Percentiles rank a stretch among this genome's conserved stretches.
Conservation (phyloP, 2,888 invertebrate species). For the Maniola hyperantus region DNA sequence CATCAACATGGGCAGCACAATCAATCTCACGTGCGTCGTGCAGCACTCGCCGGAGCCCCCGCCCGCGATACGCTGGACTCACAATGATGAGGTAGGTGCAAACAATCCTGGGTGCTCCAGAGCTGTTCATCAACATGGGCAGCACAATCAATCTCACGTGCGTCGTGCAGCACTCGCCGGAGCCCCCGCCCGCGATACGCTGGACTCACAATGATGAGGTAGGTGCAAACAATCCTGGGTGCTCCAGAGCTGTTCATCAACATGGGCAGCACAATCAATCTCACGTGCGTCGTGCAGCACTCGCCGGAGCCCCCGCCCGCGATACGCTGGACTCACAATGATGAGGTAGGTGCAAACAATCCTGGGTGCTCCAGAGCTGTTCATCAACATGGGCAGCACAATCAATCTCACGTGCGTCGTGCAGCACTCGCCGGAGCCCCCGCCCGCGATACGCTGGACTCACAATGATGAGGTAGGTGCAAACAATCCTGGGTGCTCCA, state of each 20-base stretch:
- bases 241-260: too few species aligned
- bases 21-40: too few species aligned
- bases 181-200: too few species aligned
- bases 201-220: too few species aligned
- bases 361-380: slow-evolving; percentile 88
- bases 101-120: not conserved
- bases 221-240: too few species aligned
- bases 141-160: slow-evolving; percentile 88
- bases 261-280: too few species aligned
- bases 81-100: too few species aligned
- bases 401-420: slow-evolving; percentile 92
- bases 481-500: slow-evolving; percentile 82
- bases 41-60: too few species aligned
- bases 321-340: slow-evolving; percentile 94
- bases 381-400: slow-evolving; percentile 91
- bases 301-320: slow-evolving; percentile 70
- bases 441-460: slow-evolving; percentile 93
- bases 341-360: slow-evolving; percentile 84
- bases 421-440: slow-evolving; percentile 93
- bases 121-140: not conserved
- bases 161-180: too few species aligned
- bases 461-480: slow-evolving; percentile 90
- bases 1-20: too few species aligned
- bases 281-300: too few species aligned
- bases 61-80: not conserved